Base-by-base conservation (phyloP, 53 echinoderm and acorn worm genomes). In the Holothuria leucospilota region DNA sequence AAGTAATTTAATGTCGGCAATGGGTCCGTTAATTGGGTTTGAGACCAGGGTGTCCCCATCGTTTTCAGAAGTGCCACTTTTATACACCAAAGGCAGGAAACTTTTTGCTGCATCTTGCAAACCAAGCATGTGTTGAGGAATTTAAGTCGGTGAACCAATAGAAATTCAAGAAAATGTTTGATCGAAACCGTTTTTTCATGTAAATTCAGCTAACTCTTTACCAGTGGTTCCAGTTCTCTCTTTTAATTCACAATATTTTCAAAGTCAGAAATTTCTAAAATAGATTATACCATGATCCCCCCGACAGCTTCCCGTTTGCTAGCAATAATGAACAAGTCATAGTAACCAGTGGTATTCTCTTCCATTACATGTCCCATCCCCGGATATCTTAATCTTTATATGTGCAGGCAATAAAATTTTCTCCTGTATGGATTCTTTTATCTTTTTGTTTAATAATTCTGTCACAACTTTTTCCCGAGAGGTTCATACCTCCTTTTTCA, bases 401-500 rank as follows among this genome's bases (percentile, higher is more conserved):
- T 39, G 53, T 6, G 25, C 27, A 62, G 89, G 84, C 12, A 74
- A n/a, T n/a, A 29, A 39, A 71, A 30, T n/a, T 0, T 63, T 73
- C 20, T 60, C 25, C 13, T 65, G n/a, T n/a, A n/a, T 42, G 4
- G 27, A 56, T 78, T 7, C 7, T 56, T 10, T 8, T 49, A 26
- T 78, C 78, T 15, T 53, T 24, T 58, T 78, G 78, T 51, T 56
- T 52, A n/a, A 78, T 78, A 6, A 52, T 8, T 28, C 78, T 24
- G 8, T 58, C n/a, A 0, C n/a, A 78, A 49, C 15, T 78, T 78
- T 8, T 49, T 25, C 29, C 86, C 69, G 13, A 90, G 69, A 26
- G 90, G 71, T 25, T 86, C 71, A 85, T 46, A 86, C 21, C 85
- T 79, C 90, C 90, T 34, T 68, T 77, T 75, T 75, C 77, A 25